phyloP scores from a whole-genome alignment of 1,140 invertebrate species.

The Magallana angulata region DNA sequence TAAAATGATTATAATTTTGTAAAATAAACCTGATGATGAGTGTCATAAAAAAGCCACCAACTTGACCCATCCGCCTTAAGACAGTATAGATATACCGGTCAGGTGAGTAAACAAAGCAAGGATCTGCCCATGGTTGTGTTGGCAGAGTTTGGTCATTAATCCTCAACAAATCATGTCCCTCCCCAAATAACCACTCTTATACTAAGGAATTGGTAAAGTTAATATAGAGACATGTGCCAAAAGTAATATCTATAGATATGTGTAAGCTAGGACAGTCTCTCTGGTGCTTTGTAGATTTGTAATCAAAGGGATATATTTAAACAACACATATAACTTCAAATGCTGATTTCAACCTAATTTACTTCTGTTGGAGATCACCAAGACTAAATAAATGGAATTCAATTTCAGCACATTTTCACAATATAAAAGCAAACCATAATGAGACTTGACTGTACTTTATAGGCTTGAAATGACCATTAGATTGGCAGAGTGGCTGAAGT shows the following conservation, averaged over 20 bases:
- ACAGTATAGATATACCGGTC: background rate
- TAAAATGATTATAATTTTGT: too few relatives aligned
- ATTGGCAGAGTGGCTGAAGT: background rate
- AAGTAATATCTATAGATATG: too few relatives aligned
- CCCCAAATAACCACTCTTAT: background rate
- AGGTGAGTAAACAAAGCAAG: background rate
- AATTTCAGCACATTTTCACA: background rate
- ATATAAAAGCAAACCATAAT: background rate
- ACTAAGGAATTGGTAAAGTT: background rate
- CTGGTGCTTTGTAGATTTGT: too few relatives aligned
- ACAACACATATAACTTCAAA: too few relatives aligned
- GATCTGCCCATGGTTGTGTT: background rate
- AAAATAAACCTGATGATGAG: background rate
- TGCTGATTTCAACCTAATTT: background rate
- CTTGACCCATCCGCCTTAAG: background rate
- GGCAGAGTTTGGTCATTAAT: slow-evolving; percentile 13
- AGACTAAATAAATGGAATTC: background rate
- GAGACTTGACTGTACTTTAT: background rate
- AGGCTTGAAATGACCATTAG: slow-evolving; percentile 17
- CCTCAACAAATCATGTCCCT: background rate
- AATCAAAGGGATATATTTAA: too few relatives aligned
- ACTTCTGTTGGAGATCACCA: background rate
- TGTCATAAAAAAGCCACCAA: background rate
- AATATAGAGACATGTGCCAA: background rate
- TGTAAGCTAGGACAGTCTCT: too few relatives aligned